Conservation (phyloP, 2,113 vertebrate genomes). For the Oncorhynchus tshawytscha region DNA sequence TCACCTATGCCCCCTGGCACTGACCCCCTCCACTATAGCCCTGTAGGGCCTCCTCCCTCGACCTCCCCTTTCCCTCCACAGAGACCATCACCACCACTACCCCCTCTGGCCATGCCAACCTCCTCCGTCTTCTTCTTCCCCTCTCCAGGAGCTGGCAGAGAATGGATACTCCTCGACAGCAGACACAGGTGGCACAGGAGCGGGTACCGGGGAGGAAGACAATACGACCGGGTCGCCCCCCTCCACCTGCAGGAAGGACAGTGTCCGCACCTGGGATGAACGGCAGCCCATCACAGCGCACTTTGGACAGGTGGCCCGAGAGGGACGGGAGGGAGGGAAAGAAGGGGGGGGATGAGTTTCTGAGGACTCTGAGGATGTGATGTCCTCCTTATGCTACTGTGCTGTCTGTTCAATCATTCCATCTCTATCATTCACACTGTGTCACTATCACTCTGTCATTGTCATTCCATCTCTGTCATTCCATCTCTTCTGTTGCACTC, state of each 20-base stretch:
- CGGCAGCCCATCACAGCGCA: constrained; percentile 87
- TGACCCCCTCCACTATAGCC: not conserved
- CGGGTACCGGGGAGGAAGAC: constrained; percentile 63
- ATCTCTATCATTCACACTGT: too few relatives aligned
- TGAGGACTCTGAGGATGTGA: not conserved
- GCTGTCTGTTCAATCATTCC: too few relatives aligned
- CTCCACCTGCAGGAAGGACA: constrained; percentile 75
- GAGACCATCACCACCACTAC: not conserved
- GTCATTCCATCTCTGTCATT: too few relatives aligned
- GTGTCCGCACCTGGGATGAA: constrained; percentile 73
- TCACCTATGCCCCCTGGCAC: not conserved
- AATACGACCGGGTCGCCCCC: constrained; percentile 41
- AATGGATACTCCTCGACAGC: constrained; percentile 77
- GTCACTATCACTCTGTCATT: too few relatives aligned
- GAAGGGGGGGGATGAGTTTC: not conserved
- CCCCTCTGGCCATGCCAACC: not conserved
- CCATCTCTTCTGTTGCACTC: too few relatives aligned
- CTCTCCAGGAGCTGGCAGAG: constrained; percentile 85
- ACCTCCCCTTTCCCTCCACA: not conserved
- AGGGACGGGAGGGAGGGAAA: not conserved
- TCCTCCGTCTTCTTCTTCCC: constrained; percentile 14
- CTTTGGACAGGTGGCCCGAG: constrained; percentile 85
- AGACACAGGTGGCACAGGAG: constrained; percentile 68
- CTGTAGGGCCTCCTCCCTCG: not conserved
- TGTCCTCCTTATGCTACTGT: not conserved